Conservation (phyloP, 2,888 invertebrate genomes). For the Dendrolimus houi region DNA sequence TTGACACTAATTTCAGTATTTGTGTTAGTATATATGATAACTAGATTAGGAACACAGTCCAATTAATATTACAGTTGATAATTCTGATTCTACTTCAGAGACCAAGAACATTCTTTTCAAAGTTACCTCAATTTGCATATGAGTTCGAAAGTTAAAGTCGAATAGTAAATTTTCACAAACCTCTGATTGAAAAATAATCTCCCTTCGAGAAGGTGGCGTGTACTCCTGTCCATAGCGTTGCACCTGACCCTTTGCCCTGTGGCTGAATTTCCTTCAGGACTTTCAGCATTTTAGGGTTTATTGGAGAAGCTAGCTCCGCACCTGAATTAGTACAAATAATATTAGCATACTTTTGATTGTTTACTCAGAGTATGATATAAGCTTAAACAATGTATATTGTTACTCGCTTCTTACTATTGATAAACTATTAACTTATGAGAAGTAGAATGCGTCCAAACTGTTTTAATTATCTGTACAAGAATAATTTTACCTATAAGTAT, state of each 20-base stretch:
- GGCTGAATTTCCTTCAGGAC: conserved; percentile 14
- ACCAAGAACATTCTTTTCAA: no score
- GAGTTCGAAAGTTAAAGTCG: no score
- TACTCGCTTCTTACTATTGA: no score
- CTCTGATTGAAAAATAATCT: conserved; percentile 27
- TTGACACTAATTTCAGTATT: no score
- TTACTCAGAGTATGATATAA: not conserved
- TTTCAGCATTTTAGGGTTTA: conserved; percentile 10
- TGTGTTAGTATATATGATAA: no score
- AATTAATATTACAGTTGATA: conserved; percentile 4
- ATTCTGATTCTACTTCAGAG: no score
- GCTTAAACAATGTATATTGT: no score
- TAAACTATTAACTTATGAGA: no score
- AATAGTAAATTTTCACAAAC: conserved; percentile 2
- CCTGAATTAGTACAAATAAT: conserved; percentile 13
- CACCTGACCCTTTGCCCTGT: not conserved
- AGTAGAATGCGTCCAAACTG: no score
- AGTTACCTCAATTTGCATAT: no score
- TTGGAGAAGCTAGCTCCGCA: conserved; percentile 24
- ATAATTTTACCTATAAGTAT: no score
- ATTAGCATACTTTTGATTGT: not conserved
- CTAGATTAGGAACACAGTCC: not conserved
- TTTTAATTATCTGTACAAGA: no score
- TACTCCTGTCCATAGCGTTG: conserved; percentile 23
- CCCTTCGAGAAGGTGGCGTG: conserved; percentile 29